Base-by-base conservation (phyloP, 2,113 vertebrate genomes). In the Anthoscopus minutus region DNA sequence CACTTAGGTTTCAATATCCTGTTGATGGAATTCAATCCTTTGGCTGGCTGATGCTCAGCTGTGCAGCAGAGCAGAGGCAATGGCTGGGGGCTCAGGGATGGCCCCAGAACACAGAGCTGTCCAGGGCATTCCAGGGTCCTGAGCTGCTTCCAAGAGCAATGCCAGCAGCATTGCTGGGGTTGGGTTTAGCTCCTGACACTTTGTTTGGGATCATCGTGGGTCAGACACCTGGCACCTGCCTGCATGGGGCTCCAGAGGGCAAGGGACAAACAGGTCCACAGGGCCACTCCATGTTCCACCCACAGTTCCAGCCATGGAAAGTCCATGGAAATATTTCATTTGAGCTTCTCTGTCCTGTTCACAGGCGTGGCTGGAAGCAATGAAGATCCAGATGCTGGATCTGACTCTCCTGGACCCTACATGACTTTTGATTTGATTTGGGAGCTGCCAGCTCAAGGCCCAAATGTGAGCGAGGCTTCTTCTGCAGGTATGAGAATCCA, bases 21-120 rank as follows among this genome's bases (percentile, higher is more conserved):
- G 8, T 2, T 45, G 48, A 6, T 4, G 12, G 21, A 22, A 25
- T 42, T 5, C 4, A 18, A 15, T 4, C 1, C 7, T 10, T 22
- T 18, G 53, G 21, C 6, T 31, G 50, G 48, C 48, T 56, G 33
- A 8, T 31, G 83, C 31, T 50, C 44, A 45, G 71, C 50, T 9
- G 24, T n/a, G 61, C 73, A 53, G 54, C 64, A 53, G 54, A 16
- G 38, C 15, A 37, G 12, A 45, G 28, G 47, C 19, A 4, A 4
- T 3, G 48, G n/a, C 1, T 3, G 40, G n/a, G n/a, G n/a, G 40
- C 48, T 77, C 25, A 33, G 72, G 54, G 37, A 15, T 53, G 72
- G 33, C 7, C 37, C 11, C n/a, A 35, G 65, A 21, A 2, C 53
- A 10, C 33, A 33, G 3, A 42, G 38, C 47, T 3, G 0, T 12